A percentile compares a stretch with the other conserved stretches of the same genome.
phyloP scores from a whole-genome alignment of 2,888 invertebrate species.

The Lasius platythorax region DNA sequence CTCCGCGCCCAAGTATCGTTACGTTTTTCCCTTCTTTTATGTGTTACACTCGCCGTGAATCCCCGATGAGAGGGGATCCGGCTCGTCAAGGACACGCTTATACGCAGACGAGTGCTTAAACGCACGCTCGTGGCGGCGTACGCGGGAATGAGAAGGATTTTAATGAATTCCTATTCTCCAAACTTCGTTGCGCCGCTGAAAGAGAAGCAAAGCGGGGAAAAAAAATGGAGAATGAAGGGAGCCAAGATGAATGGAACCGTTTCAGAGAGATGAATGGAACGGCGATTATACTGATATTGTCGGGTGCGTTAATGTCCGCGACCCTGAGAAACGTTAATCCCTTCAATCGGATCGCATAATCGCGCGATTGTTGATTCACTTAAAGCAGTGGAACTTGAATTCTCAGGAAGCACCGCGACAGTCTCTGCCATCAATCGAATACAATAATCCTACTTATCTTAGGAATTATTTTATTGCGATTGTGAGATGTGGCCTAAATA shows the following conservation, averaged over 20 bases:
- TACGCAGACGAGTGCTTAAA: constrained; percentile 23
- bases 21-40: constrained; percentile 63
- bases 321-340: not conserved
- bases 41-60: constrained; percentile 62
- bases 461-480: not conserved
- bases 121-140: not conserved
- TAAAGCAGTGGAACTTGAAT: not conserved
- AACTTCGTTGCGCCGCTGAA: not conserved
- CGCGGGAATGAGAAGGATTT: constrained; percentile 18
- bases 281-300: constrained; percentile 3
- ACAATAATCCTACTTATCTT: not conserved
- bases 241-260: not conserved
- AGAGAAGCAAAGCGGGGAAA: not conserved
- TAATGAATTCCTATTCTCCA: constrained; percentile 13
- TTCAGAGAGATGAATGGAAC: constrained; percentile 11
- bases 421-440: not conserved
- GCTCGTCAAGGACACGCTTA: constrained; percentile 66
- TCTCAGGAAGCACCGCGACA: not conserved
- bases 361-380: not conserved
- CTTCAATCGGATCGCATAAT: constrained; percentile 27
- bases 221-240: not conserved
- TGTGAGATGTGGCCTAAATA: not conserved
- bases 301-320: not conserved
- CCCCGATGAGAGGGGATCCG: constrained; percentile 58
- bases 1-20: constrained; percentile 44